These are phyloP conservation scores for Gadopsis marmoratus DNA, from an alignment of 2,797 vertebrate genomes.

Conservation along the genomic window DNA sequence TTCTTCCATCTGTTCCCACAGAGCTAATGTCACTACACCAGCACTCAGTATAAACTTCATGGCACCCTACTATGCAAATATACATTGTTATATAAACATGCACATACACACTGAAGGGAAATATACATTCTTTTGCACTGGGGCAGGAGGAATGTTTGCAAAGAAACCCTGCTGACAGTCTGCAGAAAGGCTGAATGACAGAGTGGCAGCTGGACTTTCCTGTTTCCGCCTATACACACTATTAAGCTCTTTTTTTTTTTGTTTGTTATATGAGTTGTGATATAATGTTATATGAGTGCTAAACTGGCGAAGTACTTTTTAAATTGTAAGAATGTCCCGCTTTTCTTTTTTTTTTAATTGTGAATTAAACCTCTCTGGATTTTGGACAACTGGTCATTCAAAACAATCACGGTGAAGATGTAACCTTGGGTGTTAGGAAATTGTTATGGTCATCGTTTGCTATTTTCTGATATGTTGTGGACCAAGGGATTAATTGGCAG, in stretches of 20 bases:
- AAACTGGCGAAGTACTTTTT: too few species aligned
- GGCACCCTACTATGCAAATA: slow-evolving; percentile 74
- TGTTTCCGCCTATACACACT: background rate
- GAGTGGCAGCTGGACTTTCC: slow-evolving; percentile 28
- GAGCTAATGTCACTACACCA: slow-evolving; percentile 60
- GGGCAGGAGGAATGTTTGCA: slow-evolving; percentile 61
- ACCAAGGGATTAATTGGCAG: background rate
- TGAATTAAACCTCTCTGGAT: too few species aligned
- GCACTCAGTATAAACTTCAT: slow-evolving; percentile 62
- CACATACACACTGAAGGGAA: slow-evolving; percentile 55
- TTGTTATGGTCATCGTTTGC: background rate
- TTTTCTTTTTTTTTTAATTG: too few species aligned
- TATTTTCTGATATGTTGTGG: too few species aligned
- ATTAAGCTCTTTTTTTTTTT: background rate
- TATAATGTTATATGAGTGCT: too few species aligned
- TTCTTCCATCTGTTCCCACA: slow-evolving; percentile 74
- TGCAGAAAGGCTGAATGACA: slow-evolving; percentile 30
- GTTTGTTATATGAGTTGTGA: too few species aligned
- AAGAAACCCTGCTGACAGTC: slow-evolving; percentile 48
- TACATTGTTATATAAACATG: slow-evolving; percentile 72
- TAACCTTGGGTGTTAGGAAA: too few species aligned
- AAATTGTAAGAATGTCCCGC: too few species aligned
- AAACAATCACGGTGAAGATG: too few species aligned
- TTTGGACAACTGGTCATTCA: too few species aligned
- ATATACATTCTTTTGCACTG: slow-evolving; percentile 64